Evolutionary conservation across 2,797 vertebrate genomes (phyloP).

Genomic region (Amazona ochrocephala): DNA sequence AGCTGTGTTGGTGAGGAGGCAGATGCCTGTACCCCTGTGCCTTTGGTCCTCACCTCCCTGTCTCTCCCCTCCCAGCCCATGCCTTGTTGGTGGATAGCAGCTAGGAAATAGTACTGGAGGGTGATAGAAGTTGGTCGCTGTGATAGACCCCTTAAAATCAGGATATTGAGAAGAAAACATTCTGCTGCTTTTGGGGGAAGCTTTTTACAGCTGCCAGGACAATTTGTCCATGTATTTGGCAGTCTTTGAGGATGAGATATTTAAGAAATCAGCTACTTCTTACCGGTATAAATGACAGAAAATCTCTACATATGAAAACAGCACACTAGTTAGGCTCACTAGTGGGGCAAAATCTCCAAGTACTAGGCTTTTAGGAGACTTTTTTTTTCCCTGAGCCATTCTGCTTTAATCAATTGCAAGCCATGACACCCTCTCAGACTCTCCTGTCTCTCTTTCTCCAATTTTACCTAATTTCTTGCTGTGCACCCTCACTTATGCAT

Average conservation of each 20-base stretch:
- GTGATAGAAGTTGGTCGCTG: fast-evolving
- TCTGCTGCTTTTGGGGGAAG: not conserved
- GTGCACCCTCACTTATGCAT: not conserved
- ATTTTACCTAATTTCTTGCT: not conserved
- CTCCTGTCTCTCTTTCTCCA: not conserved
- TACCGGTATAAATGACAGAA: not conserved
- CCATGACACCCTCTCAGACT: not conserved
- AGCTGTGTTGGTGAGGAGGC: not conserved
- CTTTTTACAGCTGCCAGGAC: not conserved
- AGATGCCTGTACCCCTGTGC: not conserved
- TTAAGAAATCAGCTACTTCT: not conserved
- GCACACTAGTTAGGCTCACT: not conserved
- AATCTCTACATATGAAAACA: not conserved
- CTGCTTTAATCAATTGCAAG: not conserved
- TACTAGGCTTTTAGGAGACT: not conserved
- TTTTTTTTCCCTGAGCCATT: not conserved
- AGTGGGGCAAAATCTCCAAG: not conserved
- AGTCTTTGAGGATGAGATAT: not conserved
- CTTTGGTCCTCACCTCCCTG: not conserved
- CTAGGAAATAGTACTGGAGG: not conserved
- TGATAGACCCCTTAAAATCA: not conserved
- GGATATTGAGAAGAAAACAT: not conserved
- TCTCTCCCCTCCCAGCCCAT: not conserved
- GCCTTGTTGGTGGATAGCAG: not conserved
- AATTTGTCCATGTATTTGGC: not conserved